Conservation (phyloP, 2,797 vertebrate genomes). For the Falco naumanni region DNA sequence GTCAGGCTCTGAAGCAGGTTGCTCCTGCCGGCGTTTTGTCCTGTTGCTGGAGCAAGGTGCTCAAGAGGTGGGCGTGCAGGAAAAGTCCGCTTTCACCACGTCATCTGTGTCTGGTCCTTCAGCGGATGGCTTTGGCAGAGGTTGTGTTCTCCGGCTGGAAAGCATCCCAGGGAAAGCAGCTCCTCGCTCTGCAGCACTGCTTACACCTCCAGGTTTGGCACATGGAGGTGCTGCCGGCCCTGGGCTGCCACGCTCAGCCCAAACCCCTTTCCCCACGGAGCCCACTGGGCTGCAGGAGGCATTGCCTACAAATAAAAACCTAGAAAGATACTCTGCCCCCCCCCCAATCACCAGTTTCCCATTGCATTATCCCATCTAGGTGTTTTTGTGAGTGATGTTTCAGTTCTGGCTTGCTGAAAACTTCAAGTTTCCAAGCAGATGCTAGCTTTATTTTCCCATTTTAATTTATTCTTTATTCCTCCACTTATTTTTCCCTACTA, state of each 20-base stretch:
- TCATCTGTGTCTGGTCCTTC: neutral
- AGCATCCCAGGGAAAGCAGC: neutral
- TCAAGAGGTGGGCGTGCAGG: neutral
- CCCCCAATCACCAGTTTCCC: neutral
- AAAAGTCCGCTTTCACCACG: neutral
- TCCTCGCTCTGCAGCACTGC: neutral
- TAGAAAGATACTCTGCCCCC: neutral
- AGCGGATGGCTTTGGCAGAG: neutral
- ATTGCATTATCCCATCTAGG: neutral
- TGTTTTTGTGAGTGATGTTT: neutral
- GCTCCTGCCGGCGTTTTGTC: neutral
- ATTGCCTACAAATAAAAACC: neutral
- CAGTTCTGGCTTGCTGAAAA: neutral
- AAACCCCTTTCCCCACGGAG: neutral
- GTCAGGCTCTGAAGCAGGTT: rapidly evolving
- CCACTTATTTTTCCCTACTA: neutral
- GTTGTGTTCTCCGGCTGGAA: neutral
- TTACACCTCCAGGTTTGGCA: neutral
- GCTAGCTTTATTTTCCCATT: neutral
- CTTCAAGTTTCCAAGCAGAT: neutral
- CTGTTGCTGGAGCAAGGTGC: neutral
- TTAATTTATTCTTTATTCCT: neutral
- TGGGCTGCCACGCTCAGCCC: neutral
- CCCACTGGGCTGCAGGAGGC: neutral
- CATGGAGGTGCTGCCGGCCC: neutral